Evolutionary conservation across 2,888 invertebrate species (phyloP).

Genomic region (Abscondita cerata): DNA sequence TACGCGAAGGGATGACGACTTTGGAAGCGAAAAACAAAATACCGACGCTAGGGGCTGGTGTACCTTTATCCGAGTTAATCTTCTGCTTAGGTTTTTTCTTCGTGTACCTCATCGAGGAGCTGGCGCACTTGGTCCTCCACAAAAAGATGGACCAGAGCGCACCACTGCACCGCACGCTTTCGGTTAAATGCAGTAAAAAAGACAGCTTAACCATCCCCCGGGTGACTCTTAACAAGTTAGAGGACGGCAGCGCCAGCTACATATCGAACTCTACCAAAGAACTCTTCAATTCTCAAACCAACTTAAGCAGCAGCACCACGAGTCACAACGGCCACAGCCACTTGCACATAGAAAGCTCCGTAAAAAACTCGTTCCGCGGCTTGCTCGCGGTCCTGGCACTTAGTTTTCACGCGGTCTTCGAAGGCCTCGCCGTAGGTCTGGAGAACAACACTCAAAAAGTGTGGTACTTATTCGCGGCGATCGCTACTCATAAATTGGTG

Average conservation of each 20-base stretch:
- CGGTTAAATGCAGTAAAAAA: conserved; percentile 60
- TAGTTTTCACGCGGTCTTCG: conserved; percentile 73
- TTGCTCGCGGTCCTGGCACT: conserved; percentile 70
- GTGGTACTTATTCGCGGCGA: conserved; percentile 69
- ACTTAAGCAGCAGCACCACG: conserved; percentile 40
- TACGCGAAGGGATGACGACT: conserved; percentile 63
- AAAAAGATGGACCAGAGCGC: conserved; percentile 59
- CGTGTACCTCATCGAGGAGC: conserved; percentile 69
- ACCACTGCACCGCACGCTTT: conserved; percentile 63
- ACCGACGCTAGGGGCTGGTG: conserved; percentile 57
- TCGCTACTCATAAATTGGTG: conserved; percentile 72
- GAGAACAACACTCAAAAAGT: conserved; percentile 65
- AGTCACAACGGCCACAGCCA: conserved; percentile 34
- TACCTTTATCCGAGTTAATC: conserved; percentile 65
- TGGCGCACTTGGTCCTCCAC: conserved; percentile 64
- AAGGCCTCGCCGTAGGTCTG: conserved; percentile 72
- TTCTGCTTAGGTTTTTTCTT: conserved; percentile 71
- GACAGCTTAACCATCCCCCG: conserved; percentile 53
- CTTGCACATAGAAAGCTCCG: conserved; percentile 48
- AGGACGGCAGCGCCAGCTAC: conserved; percentile 52
- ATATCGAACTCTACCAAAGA: conserved; percentile 54
- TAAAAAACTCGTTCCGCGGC: conserved; percentile 64
- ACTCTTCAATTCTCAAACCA: conserved; percentile 50
- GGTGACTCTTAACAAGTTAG: conserved; percentile 53
- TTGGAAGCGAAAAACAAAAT: conserved; percentile 59